Conservation (phyloP, 2,888 invertebrate genomes). For the Priocnemis perturbator region DNA sequence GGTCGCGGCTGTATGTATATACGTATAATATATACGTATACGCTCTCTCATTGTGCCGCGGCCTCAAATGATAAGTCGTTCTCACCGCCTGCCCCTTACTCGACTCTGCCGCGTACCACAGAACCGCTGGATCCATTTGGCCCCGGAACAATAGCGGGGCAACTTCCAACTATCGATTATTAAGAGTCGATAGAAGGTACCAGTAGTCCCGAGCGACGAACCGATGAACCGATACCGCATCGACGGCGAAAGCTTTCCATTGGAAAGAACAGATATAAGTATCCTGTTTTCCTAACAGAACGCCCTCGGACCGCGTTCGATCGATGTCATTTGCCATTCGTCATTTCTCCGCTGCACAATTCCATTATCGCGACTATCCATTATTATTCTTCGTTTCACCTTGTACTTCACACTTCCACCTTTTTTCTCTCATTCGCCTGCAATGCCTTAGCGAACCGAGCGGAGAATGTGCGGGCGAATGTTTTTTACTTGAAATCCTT, state of each 20-base stretch:
- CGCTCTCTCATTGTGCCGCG: too few species aligned
- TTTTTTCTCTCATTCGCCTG: too few species aligned
- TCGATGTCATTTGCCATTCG: conserved; percentile 5
- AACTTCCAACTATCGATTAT: conserved; percentile 27
- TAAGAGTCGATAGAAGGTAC: conserved; percentile 14
- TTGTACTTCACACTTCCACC: too few species aligned
- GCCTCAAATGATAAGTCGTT: too few species aligned
- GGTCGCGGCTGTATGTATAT: too few species aligned
- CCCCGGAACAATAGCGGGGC: conserved; percentile 11
- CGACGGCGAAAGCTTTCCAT: conserved; percentile 1
- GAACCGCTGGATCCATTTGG: conserved; percentile 8
- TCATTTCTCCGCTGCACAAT: neutral
- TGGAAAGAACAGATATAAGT: conserved; percentile 1
- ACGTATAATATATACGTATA: too few species aligned
- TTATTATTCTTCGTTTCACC: too few species aligned
- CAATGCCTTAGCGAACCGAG: too few species aligned
- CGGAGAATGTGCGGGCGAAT: too few species aligned
- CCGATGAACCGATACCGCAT: conserved; percentile 6
- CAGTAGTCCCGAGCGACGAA: neutral
- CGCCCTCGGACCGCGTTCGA: neutral
- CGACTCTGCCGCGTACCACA: neutral
- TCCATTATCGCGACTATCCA: neutral
- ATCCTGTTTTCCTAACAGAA: conserved; percentile 4
- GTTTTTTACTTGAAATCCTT: too few species aligned
- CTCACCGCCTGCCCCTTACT: too few species aligned